Base-by-base conservation (phyloP, 2,888 invertebrate species). In the Deilephila porcellus region DNA sequence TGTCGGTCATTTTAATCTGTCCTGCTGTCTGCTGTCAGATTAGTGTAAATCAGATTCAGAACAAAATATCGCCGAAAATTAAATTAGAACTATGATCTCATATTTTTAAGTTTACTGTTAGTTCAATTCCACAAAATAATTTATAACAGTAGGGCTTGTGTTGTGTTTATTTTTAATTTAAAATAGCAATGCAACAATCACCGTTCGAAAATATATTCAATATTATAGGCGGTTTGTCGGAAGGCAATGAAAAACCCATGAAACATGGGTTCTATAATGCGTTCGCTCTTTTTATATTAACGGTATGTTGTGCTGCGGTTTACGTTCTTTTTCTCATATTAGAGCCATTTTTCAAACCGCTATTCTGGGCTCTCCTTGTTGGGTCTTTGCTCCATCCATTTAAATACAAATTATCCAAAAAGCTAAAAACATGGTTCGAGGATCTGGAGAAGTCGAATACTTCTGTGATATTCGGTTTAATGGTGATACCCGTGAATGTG, bases 351-450 rank as follows among this genome's bases (percentile, higher is more conserved):
- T 96, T 99, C 56, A 97, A 98, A 80, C 99, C 99, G 0, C 91
- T 99, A 73, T 95, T 99, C 81, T 99, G 99, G 99, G 99, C 99
- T 0, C 95, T 99, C 74, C 94, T 99, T 53, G 98, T 99, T 83
- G 99, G 99, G n/a, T 98, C 99, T 0, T 97, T 99, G 60, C 95
- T 99, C n/a, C 98, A 99, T 90, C 99, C 99, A 0, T 97, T 99
- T 85, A 99, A 99, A 90, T 96, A 97, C 76, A 96, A 96, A 74
- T 90, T 99, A 64, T 97, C 98, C 0, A 96, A 96, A 75, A 94
- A 96, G 76, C 95, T 98, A 32, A 96, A 97, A 81, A 95, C 96
- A 79, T 98, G 98, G 98, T 97, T 98, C 85, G 95, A 96, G 83
- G 93, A 95, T 73, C 87, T 97, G 62, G 97, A 97, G 83, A 95